Conservation (phyloP, 2,888 invertebrate species). For the Hyles lineata region DNA sequence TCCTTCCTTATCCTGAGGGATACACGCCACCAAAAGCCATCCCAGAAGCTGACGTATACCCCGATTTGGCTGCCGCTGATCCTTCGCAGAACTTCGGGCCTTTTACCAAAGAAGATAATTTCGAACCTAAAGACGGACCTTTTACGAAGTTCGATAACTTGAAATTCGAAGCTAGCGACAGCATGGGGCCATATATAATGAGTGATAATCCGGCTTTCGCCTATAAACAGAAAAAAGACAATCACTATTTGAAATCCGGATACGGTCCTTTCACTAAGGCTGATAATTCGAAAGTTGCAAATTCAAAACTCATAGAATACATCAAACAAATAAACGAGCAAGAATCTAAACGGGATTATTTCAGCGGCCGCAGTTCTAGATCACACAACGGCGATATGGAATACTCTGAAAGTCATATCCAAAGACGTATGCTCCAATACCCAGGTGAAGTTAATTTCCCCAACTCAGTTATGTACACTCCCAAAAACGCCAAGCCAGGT, state of each 20-base stretch:
- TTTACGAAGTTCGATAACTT: slow-evolving; percentile 86
- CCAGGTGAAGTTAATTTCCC: slow-evolving; percentile 87
- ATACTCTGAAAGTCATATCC: slow-evolving; percentile 85
- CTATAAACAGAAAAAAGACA: slow-evolving; percentile 76
- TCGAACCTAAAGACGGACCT: slow-evolving; percentile 82
- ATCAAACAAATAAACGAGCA: slow-evolving; percentile 88
- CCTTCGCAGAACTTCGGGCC: slow-evolving; percentile 81
- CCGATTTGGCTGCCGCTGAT: slow-evolving; percentile 66
- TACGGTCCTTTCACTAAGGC: slow-evolving; percentile 87
- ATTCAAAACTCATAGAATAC: slow-evolving; percentile 86
- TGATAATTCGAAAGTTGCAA: slow-evolving; percentile 85
- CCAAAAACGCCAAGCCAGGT: slow-evolving; percentile 85
- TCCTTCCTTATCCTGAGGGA: slow-evolving; percentile 90
- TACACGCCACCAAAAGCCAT: slow-evolving; percentile 87
- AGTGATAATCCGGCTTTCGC: slow-evolving; percentile 67
- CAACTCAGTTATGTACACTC: slow-evolving; percentile 87
- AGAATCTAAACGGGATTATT: slow-evolving; percentile 86
- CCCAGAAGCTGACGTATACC: slow-evolving; percentile 84
- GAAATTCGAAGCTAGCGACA: slow-evolving; percentile 70
- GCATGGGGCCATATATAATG: slow-evolving; percentile 66
- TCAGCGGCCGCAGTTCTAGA: slow-evolving; percentile 80
- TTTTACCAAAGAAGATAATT: slow-evolving; percentile 86
- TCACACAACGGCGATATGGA: slow-evolving; percentile 78
- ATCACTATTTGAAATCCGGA: slow-evolving; percentile 73
- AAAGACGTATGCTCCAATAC: slow-evolving; percentile 89